These are phyloP conservation scores for Rhinogobio ventralis DNA, from an alignment of 2,797 vertebrate genomes.

Conservation along the genomic window DNA sequence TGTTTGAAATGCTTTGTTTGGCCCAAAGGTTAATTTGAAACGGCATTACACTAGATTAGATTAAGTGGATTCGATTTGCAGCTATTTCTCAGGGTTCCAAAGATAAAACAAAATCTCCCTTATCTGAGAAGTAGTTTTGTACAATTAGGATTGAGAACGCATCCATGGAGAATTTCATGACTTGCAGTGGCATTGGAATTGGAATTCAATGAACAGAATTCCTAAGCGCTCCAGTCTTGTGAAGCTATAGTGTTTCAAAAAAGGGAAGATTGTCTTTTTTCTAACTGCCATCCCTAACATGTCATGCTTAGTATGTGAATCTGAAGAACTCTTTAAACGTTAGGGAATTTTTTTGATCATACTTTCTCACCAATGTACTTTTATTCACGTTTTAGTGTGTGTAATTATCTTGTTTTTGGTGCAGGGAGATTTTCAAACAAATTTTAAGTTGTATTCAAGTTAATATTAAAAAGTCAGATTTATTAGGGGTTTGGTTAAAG, in stretches of 20 bases:
- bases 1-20: slow-evolving; percentile 31
- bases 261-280: not conserved
- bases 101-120: slow-evolving; percentile 32
- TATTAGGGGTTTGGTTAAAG: not conserved
- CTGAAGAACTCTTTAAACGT: not conserved
- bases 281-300: slow-evolving; percentile 39
- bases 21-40: slow-evolving; percentile 34
- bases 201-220: slow-evolving; percentile 24
- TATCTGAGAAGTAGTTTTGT: slow-evolving; percentile 8
- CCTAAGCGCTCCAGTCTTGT: slow-evolving; percentile 8
- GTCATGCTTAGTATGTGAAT: not conserved
- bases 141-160: slow-evolving; percentile 14
- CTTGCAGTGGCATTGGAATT: slow-evolving; percentile 34
- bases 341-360: not conserved
- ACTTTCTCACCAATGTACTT: not conserved
- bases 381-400: not conserved
- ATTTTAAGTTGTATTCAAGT: not conserved
- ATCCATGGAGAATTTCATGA: slow-evolving; percentile 22
- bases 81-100: slow-evolving; percentile 40
- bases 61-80: slow-evolving; percentile 23
- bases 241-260: slow-evolving; percentile 6
- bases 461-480: not conserved
- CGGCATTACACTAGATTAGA: slow-evolving; percentile 1
- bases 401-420: not conserved
- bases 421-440: slow-evolving; percentile 12